Base-by-base conservation (phyloP, 2,888 invertebrate species). In the Zaprionus lineosus region DNA sequence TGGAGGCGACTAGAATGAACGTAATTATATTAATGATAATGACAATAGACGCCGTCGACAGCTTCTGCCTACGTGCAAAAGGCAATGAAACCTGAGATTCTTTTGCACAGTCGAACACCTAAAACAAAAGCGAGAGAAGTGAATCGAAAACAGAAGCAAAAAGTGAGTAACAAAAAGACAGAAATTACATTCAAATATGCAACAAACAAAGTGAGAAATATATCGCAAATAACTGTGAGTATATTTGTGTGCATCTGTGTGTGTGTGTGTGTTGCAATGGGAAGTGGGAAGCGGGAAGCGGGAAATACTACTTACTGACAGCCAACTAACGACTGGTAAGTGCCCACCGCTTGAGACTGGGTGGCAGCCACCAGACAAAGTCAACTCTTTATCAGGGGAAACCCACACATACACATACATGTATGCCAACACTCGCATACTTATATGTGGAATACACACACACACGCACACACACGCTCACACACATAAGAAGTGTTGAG, bases 21-120 rank as follows among this genome's bases (percentile, higher is more conserved):
- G 9, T 6, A 47, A 40, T 14, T 34, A 51, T 14, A 50, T 19
- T 39, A 24, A 19, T 12, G 14, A 21, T 18, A 48, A 46, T 14
- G 14, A 14, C 21, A 41, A 50, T 18, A 52, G 64, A 46, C 24
- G 19, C 31, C 31, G 29, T 48, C 64, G 9, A 60, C 55, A 69
- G 68, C 41, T 29, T 47, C 74, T 43, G 55, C 71, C 78, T 81
- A 78, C 78, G 78, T 78, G 78, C 78, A 84, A 33, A 59, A 66
- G 60, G 55, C 57, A 66, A 52, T 69, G 84, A 84, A 84, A 79
- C 78, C 72, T 63, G 84, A 79, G 78, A 79, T 84, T 78, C 84
- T 81, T 81, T 59, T 40, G 62, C 50, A 19, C 53, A 48, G 37
- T 51, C 48, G 43, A 70, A 70, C 51, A 50, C 15, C 58, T 61